Evolutionary conservation across 2,797 vertebrate genomes (phyloP).

Genomic region (Rhabdophis nuchalis): DNA sequence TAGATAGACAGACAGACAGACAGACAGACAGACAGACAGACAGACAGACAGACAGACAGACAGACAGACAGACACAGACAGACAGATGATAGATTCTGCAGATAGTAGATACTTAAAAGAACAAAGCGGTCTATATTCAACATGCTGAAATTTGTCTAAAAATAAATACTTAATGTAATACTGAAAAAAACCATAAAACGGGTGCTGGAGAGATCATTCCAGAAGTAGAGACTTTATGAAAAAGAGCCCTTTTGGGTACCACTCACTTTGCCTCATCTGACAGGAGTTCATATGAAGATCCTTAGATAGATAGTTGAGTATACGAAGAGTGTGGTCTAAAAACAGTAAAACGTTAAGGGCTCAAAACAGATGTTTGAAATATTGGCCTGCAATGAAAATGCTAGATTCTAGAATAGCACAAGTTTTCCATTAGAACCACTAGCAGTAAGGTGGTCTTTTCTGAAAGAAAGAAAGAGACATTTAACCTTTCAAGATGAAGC

Average conservation of each 20-base stretch:
- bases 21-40: neutral
- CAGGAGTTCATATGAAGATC: neutral
- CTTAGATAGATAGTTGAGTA: neutral
- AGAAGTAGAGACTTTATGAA: neutral
- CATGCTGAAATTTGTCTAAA: neutral
- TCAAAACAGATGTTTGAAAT: neutral
- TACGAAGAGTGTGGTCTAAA: neutral
- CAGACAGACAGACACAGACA: neutral
- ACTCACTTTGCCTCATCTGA: neutral
- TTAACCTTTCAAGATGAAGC: neutral
- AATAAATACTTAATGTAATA: neutral
- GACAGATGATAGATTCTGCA: neutral
- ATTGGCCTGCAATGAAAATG: neutral
- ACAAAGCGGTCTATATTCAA: neutral
- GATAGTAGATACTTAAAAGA: neutral
- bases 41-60: too few relatives aligned
- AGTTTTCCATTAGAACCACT: neutral
- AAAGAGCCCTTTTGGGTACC: neutral
- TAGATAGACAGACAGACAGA: too few relatives aligned
- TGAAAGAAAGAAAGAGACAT: neutral
- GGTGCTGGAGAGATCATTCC: neutral
- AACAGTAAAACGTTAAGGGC: neutral
- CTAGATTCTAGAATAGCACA: neutral
- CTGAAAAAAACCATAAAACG: neutral
- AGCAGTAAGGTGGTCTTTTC: neutral